Percentiles rank a stretch among this genome's conserved stretches.
These are phyloP conservation scores for Prolemur simus DNA, from an alignment of 2,113 vertebrate species.

Conservation along the genomic window DNA sequence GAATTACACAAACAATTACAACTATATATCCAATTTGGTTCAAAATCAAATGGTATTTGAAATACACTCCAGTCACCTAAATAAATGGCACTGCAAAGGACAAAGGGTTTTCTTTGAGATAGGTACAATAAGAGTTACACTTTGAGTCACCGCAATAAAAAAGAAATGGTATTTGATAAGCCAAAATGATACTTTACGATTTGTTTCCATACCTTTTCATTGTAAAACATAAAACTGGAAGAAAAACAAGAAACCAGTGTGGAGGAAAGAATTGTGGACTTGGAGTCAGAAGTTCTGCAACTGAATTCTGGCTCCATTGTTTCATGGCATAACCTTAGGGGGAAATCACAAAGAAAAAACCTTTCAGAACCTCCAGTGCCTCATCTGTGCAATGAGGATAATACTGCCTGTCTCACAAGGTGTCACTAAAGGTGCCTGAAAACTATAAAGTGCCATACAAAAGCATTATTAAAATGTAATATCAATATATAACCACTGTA, in stretches of 20 bases:
- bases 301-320: constrained; percentile 53
- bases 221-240: constrained; percentile 36
- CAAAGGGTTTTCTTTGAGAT: constrained; percentile 74
- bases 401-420: constrained; percentile 31
- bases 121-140: not conserved
- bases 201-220: constrained; percentile 1
- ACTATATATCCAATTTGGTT: constrained; percentile 33
- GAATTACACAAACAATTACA: constrained; percentile 63
- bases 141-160: not conserved
- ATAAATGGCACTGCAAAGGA: constrained; percentile 34
- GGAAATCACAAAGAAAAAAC: not conserved
- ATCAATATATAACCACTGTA: not conserved
- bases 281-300: not conserved
- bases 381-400: not conserved
- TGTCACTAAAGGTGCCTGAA: constrained; percentile 32
- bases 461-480: constrained; percentile 12
- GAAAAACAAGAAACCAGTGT: not conserved
- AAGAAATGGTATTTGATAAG: constrained; percentile 15
- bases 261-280: constrained; percentile 30
- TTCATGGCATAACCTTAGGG: not conserved
- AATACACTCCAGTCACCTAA: constrained; percentile 49
- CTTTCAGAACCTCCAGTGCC: not conserved
- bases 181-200: not conserved
- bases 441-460: constrained; percentile 54
- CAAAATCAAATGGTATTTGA: constrained; percentile 60